These are phyloP conservation scores for Sebastes ruberrimus DNA, from an alignment of 2,797 vertebrate species.

Conservation along the genomic window DNA sequence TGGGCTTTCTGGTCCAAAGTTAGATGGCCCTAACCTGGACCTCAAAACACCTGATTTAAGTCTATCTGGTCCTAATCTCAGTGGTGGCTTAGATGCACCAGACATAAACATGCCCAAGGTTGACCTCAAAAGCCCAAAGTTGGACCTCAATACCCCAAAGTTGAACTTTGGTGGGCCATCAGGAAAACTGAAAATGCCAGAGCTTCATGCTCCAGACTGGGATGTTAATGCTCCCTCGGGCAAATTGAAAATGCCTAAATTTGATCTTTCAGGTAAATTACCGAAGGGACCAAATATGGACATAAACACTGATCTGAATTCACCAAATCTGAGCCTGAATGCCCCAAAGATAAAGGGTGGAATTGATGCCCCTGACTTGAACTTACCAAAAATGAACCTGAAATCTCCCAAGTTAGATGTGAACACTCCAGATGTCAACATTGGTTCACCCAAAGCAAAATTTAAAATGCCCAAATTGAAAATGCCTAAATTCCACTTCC, in stretches of 20 bases:
- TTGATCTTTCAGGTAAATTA: slow-evolving; percentile 14
- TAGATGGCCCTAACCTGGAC: too few relatives aligned
- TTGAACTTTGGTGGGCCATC: slow-evolving; percentile 20
- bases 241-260: slow-evolving; percentile 45
- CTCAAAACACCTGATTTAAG: too few relatives aligned
- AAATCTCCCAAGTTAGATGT: slow-evolving; percentile 19
- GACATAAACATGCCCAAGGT: too few relatives aligned
- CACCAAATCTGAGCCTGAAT: slow-evolving; percentile 57
- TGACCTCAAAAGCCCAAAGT: too few relatives aligned
- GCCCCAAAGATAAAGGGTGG: slow-evolving; percentile 61
- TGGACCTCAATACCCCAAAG: background rate
- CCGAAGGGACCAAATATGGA: slow-evolving; percentile 53
- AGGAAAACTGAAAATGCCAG: slow-evolving; percentile 53
- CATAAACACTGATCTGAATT: slow-evolving; percentile 40
- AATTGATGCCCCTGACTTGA: slow-evolving; percentile 38
- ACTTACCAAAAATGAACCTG: slow-evolving; percentile 30
- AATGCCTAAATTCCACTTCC: slow-evolving; percentile 3
- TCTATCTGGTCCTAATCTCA: too few relatives aligned
- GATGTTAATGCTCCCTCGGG: slow-evolving; percentile 35
- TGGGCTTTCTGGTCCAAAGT: too few relatives aligned
- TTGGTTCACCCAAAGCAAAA: slow-evolving; percentile 53
- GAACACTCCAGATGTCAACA: slow-evolving; percentile 48
- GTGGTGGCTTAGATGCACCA: too few relatives aligned
- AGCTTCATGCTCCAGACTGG: slow-evolving; percentile 28
- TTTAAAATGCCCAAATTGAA: slow-evolving; percentile 57